phyloP scores from a whole-genome alignment of 2,888 invertebrate genomes.

The Deroplatys truncata region DNA sequence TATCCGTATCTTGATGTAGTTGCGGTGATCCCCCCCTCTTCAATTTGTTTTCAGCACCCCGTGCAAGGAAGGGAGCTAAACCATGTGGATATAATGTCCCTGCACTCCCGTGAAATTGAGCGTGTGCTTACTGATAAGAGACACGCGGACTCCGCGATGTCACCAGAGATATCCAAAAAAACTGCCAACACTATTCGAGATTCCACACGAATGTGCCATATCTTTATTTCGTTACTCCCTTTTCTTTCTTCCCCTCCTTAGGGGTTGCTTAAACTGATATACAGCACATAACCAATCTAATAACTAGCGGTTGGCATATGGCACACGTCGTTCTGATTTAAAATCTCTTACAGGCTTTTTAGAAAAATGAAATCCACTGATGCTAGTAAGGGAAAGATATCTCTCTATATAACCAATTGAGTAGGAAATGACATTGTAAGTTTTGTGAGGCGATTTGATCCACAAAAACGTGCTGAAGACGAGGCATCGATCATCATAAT shows the following conservation, averaged over 20 bases:
- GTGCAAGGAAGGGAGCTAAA: background rate
- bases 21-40: background rate
- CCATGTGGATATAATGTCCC: background rate
- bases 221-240: background rate
- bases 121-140: background rate
- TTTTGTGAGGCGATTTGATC: no score
- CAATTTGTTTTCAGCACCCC: background rate
- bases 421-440: no score
- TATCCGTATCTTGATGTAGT: background rate
- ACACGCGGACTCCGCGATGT: background rate
- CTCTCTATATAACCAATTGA: no score
- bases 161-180: background rate
- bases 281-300: background rate
- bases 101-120: background rate
- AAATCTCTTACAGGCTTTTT: background rate
- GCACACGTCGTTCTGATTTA: background rate
- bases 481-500: no score
- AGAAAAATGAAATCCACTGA: background rate
- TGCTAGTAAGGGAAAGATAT: background rate
- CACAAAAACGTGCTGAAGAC: no score
- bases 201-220: background rate
- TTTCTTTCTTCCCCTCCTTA: background rate
- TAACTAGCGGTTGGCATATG: background rate
- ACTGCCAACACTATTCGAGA: background rate
- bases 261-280: background rate